Percentiles rank a stretch among this genome's conserved stretches.
Evolutionary conservation across 2,888 invertebrate species (phyloP).

Genomic region (Apamea epomidion): DNA sequence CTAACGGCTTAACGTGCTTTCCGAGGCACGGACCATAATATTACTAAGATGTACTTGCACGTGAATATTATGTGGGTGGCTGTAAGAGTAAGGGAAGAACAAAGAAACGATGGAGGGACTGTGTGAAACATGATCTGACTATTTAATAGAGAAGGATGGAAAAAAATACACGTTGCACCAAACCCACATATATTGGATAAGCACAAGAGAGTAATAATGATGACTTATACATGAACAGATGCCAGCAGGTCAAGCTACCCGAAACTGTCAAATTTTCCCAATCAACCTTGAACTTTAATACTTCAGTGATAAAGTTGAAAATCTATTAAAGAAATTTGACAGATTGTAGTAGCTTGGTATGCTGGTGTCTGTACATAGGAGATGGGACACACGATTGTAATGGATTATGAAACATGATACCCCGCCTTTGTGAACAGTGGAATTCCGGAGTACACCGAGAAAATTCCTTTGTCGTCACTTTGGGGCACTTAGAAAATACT

Average conservation of each 20-base stretch:
- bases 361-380: not conserved
- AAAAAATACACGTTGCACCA: not conserved
- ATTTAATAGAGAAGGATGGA: not conserved
- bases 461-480: slow-evolving; percentile 34
- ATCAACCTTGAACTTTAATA: no score
- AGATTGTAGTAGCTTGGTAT: no score
- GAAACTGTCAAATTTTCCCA: no score
- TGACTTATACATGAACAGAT: not conserved
- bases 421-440: slow-evolving; percentile 31
- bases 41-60: no score
- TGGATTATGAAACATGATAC: slow-evolving; percentile 20
- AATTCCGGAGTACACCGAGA: slow-evolving; percentile 14
- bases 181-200: not conserved
- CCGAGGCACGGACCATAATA: no score
- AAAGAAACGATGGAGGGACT: not conserved
- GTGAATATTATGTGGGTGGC: not conserved
- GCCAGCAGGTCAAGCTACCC: no score
- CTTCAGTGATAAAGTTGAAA: no score
- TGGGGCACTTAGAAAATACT: slow-evolving; percentile 12
- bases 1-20: no score
- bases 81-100: not conserved
- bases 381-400: not conserved
- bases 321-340: no score
- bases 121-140: not conserved
- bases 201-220: not conserved